Evolutionary conservation across 1,140 invertebrate species (phyloP).

Genomic region (Wasmannia auropunctata): DNA sequence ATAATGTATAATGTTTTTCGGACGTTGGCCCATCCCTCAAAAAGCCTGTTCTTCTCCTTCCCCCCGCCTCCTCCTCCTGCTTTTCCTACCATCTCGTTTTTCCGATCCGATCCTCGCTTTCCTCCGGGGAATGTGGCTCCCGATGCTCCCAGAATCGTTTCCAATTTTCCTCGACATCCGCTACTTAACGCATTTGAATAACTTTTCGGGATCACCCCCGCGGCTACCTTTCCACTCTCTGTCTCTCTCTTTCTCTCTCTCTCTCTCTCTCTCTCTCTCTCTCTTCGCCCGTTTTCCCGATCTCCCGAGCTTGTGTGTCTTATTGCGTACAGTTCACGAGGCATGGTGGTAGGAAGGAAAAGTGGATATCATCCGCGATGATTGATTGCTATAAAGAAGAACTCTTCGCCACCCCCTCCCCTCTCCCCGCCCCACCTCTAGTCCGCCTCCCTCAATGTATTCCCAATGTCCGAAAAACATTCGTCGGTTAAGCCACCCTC

Average conservation of each 20-base stretch:
- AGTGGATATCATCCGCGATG: constrained; percentile 59
- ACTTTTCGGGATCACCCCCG: constrained; percentile 12
- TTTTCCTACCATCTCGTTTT: background rate
- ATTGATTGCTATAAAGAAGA: constrained; percentile 71
- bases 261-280: too few relatives aligned
- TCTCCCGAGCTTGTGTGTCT: constrained; percentile 37
- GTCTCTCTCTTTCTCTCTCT: too few relatives aligned
- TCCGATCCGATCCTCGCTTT: constrained; percentile 38
- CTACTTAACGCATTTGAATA: constrained; percentile 70
- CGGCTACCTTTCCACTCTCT: background rate
- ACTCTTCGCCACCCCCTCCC: constrained; percentile 37
- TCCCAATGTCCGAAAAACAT: constrained; percentile 84
- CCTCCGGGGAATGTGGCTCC: constrained; percentile 34
- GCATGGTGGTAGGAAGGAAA: constrained; percentile 82
- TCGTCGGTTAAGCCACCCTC: constrained; percentile 65
- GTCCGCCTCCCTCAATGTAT: constrained; percentile 56
- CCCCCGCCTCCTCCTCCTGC: too few relatives aligned
- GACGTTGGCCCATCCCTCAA: constrained; percentile 77
- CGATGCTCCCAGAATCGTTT: constrained; percentile 53
- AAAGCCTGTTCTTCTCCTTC: constrained; percentile 50
- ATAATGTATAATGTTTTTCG: constrained; percentile 84
- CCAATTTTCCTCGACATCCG: constrained; percentile 56
- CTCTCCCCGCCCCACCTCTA: constrained; percentile 33
- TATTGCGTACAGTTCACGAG: constrained; percentile 83
- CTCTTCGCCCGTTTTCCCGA: background rate